These are phyloP conservation scores for Eurytoma californica DNA, from an alignment of 2,888 invertebrate genomes.

Conservation along the genomic window DNA sequence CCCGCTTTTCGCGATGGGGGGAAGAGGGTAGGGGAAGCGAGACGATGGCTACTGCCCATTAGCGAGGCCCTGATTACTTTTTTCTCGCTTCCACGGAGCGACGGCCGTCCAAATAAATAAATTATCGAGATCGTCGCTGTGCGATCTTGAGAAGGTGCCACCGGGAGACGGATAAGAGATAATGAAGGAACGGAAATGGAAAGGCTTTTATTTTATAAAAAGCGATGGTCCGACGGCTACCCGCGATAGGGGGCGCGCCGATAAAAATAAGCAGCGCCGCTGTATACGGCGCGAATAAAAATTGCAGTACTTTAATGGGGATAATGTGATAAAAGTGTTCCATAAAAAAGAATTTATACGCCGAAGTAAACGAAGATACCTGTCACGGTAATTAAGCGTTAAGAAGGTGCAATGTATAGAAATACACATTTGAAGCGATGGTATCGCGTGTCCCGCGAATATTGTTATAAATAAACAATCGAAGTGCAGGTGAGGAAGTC, in stretches of 20 bases:
- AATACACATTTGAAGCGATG: too few species aligned
- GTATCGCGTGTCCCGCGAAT: too few species aligned
- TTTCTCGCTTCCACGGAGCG: constrained; percentile 64
- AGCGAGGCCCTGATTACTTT: constrained; percentile 75
- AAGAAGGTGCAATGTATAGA: too few species aligned
- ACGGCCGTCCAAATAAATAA: constrained; percentile 74
- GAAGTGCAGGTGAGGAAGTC: constrained; percentile 67
- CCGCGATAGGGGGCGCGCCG: not conserved
- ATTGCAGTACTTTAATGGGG: too few species aligned
- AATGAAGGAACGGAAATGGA: constrained; percentile 68
- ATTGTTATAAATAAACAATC: constrained; percentile 59
- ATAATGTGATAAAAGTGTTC: too few species aligned
- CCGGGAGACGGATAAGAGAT: constrained; percentile 69
- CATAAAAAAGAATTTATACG: too few species aligned
- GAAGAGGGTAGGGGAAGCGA: constrained; percentile 58
- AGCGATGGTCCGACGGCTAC: constrained; percentile 50
- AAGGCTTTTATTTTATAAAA: constrained; percentile 72
- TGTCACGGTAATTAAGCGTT: too few species aligned
- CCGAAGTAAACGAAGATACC: too few species aligned
- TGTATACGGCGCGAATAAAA: too few species aligned
- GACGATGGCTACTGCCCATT: constrained; percentile 67
- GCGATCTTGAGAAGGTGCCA: constrained; percentile 63
- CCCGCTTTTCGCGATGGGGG: constrained; percentile 54
- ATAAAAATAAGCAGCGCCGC: not conserved
- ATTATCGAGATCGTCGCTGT: constrained; percentile 71